A percentile compares a stretch with the other conserved stretches of the same genome.
These are phyloP conservation scores for Nycticebus coucang DNA, from an alignment of 2,113 vertebrate genomes.

Conservation along the genomic window DNA sequence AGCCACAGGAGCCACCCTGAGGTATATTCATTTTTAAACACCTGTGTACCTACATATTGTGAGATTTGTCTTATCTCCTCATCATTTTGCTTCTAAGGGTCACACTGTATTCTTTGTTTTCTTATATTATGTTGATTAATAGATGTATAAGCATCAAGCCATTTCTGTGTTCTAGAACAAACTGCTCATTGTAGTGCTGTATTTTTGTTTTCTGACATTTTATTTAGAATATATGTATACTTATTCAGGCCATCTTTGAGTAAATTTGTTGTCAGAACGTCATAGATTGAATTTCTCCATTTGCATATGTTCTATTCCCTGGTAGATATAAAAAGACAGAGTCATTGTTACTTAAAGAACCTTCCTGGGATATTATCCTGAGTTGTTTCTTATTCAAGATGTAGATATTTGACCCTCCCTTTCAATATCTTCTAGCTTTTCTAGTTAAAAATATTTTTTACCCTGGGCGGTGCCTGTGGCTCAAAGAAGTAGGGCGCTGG, in stretches of 20 bases:
- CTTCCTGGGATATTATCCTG: conserved; percentile 3
- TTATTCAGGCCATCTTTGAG: conserved; percentile 22
- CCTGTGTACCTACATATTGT: neutral
- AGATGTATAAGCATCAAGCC: neutral
- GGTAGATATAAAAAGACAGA: neutral
- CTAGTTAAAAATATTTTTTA: neutral
- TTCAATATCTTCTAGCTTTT: conserved; percentile 33
- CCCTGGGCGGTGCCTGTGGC: too few relatives aligned
- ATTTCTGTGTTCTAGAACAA: conserved; percentile 37
- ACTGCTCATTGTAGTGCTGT: neutral
- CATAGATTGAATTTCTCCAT: neutral
- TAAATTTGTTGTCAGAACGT: conserved; percentile 4
- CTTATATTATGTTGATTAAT: neutral
- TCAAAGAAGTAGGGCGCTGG: too few relatives aligned
- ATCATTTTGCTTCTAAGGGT: neutral
- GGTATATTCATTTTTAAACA: neutral
- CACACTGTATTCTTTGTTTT: neutral
- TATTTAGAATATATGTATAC: conserved; percentile 44
- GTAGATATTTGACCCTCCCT: neutral
- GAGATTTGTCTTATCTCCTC: neutral
- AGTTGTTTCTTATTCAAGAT: neutral
- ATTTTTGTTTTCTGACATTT: conserved; percentile 38
- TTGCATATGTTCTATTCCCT: conserved; percentile 8
- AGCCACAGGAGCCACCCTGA: too few relatives aligned
- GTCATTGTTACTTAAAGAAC: neutral